Percentiles rank a stretch among this genome's conserved stretches.
These are phyloP conservation scores for Eonycteris spelaea DNA, from an alignment of 2,113 vertebrate genomes.

Conservation along the genomic window DNA sequence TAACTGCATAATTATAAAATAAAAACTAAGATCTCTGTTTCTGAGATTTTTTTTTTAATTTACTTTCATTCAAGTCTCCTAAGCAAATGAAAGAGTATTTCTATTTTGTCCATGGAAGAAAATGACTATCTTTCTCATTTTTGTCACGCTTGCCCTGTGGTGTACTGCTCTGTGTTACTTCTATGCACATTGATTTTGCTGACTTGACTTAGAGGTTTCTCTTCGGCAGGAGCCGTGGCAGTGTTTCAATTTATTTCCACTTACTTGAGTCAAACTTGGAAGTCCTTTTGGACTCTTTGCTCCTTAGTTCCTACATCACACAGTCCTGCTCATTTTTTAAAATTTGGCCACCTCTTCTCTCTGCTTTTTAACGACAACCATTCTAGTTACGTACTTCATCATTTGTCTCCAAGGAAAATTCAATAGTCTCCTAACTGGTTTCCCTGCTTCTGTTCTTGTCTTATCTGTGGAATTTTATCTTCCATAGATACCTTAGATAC, in stretches of 20 bases:
- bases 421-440: not conserved
- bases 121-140: not conserved
- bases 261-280: not conserved
- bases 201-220: not conserved
- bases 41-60: not conserved
- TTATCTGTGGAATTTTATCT: not conserved
- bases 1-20: conserved; percentile 36
- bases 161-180: not conserved
- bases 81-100: not conserved
- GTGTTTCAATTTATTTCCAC: not conserved
- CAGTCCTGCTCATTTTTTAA: not conserved
- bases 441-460: not conserved
- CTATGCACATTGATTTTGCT: not conserved
- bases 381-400: not conserved
- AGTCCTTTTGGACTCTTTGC: not conserved
- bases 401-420: not conserved
- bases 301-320: not conserved
- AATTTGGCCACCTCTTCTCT: not conserved
- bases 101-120: not conserved
- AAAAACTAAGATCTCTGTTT: conserved; percentile 6
- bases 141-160: rapidly evolving
- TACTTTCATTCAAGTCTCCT: not conserved
- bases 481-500: not conserved
- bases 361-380: not conserved
- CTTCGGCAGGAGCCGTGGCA: not conserved